A percentile compares a stretch with the other conserved stretches of the same genome.
phyloP scores from a whole-genome alignment of 1,140 invertebrate species.

The Atta colombica region DNA sequence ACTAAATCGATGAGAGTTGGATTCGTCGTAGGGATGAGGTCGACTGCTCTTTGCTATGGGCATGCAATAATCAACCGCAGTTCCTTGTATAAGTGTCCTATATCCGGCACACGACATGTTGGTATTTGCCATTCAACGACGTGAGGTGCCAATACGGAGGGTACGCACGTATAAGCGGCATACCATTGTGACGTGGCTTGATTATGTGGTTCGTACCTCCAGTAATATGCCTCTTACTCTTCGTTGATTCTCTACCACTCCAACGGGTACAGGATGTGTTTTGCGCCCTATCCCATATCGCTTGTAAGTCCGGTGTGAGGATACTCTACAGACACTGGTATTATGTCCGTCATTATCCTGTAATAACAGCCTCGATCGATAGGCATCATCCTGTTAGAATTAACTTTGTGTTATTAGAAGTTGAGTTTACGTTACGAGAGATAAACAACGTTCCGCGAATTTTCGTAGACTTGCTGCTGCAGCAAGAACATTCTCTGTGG shows the following conservation, averaged over 20 bases:
- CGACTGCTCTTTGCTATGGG: slow-evolving; percentile 55
- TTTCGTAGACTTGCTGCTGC: background rate
- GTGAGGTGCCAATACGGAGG: slow-evolving; percentile 59
- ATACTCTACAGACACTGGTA: slow-evolving; percentile 36
- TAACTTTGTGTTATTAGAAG: slow-evolving; percentile 57
- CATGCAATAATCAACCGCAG: slow-evolving; percentile 69
- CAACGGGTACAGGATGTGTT: slow-evolving; percentile 18
- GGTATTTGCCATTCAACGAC: slow-evolving; percentile 67
- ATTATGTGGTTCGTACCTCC: slow-evolving; percentile 70
- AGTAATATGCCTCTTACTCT: slow-evolving; percentile 4
- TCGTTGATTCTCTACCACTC: slow-evolving; percentile 23
- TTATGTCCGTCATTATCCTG: slow-evolving; percentile 69
- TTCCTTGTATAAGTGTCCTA: slow-evolving; percentile 56
- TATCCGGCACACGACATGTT: slow-evolving; percentile 50
- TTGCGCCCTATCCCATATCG: slow-evolving; percentile 51
- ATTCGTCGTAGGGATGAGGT: slow-evolving; percentile 16
- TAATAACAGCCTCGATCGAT: slow-evolving; percentile 54
- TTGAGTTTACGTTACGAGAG: slow-evolving; percentile 34
- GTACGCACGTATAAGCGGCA: slow-evolving; percentile 57
- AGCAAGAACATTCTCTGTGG: background rate
- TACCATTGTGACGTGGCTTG: slow-evolving; percentile 75
- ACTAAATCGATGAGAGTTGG: slow-evolving; percentile 8
- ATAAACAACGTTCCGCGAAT: slow-evolving; percentile 23
- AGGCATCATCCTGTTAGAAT: slow-evolving; percentile 31
- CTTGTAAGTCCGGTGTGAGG: slow-evolving; percentile 31